Evolutionary conservation across 2,113 vertebrate species (phyloP).

Genomic region (Lutjanus erythropterus): DNA sequence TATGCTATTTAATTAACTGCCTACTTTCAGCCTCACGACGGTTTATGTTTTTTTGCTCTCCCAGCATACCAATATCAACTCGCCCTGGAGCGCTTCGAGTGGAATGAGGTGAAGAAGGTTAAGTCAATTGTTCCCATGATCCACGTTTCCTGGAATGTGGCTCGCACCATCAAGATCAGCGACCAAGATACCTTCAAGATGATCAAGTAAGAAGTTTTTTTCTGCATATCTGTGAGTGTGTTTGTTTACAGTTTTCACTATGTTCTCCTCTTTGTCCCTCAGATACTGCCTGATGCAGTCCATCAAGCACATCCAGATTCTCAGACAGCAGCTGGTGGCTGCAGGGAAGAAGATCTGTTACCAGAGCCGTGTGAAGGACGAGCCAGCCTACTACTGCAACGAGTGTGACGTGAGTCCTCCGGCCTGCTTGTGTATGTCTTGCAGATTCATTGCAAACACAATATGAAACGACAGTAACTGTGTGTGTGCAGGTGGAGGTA

Average conservation of each 20-base stretch:
- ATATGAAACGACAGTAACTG: not conserved
- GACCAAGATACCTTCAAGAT: slow-evolving; percentile 90
- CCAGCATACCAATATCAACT: slow-evolving; percentile 95
- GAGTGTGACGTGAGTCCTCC: slow-evolving; percentile 90
- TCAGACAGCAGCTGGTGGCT: slow-evolving; percentile 88
- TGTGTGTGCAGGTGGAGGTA: slow-evolving; percentile 89
- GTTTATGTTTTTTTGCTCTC: slow-evolving; percentile 28
- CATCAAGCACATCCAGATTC: slow-evolving; percentile 93
- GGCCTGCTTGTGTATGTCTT: not conserved
- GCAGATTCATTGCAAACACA: not conserved
- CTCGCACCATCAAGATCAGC: slow-evolving; percentile 90
- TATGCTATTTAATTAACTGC: not conserved
- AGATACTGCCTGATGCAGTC: slow-evolving; percentile 94
- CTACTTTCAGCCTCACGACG: not conserved
- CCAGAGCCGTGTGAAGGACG: slow-evolving; percentile 92
- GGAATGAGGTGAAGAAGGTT: slow-evolving; percentile 94
- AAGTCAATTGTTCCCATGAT: slow-evolving; percentile 97
- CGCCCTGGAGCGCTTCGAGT: slow-evolving; percentile 93
- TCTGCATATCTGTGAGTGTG: not conserved
- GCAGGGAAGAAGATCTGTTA: slow-evolving; percentile 92
- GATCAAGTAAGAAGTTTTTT: slow-evolving; percentile 88
- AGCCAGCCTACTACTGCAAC: slow-evolving; percentile 95
- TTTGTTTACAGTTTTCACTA: not conserved
- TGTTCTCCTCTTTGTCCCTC: slow-evolving; percentile 6
- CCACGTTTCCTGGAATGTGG: slow-evolving; percentile 95